Evolutionary conservation across 2,113 vertebrate species (phyloP).

Genomic region (Brachyistius frenatus): DNA sequence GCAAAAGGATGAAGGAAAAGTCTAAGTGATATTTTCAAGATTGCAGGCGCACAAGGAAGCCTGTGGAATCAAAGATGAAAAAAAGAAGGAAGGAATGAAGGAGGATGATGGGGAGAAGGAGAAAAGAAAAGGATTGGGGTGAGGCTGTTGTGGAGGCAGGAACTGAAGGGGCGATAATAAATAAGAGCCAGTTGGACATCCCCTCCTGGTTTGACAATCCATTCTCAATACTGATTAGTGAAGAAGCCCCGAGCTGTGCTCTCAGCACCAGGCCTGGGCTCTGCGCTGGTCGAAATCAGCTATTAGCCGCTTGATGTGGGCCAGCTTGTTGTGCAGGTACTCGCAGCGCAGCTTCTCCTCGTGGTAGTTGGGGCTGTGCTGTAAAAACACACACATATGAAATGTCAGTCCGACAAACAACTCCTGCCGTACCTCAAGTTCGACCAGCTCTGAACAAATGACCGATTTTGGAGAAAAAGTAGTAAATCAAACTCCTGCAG

Average conservation of each 20-base stretch:
- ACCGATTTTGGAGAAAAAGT: too few relatives aligned
- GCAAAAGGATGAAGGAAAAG: slow-evolving; percentile 42
- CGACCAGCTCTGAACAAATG: too few relatives aligned
- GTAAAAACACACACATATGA: slow-evolving; percentile 39
- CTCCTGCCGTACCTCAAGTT: too few relatives aligned
- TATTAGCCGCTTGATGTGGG: slow-evolving; percentile 92
- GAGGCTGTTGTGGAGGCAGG: slow-evolving; percentile 52
- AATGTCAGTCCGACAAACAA: not conserved
- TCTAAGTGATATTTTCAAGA: slow-evolving; percentile 54
- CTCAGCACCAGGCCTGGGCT: slow-evolving; percentile 84
- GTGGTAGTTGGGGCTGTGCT: slow-evolving; percentile 90
- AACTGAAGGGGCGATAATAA: slow-evolving; percentile 68
- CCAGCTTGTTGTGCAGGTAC: slow-evolving; percentile 93
- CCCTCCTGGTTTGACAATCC: slow-evolving; percentile 46
- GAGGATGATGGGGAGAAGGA: slow-evolving; percentile 17
- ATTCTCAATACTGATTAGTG: slow-evolving; percentile 72
- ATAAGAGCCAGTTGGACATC: slow-evolving; percentile 64
- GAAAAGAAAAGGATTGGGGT: slow-evolving; percentile 68
- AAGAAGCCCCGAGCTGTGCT: slow-evolving; percentile 38
- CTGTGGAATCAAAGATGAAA: slow-evolving; percentile 70
- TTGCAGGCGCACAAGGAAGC: slow-evolving; percentile 78
- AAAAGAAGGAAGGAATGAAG: slow-evolving; percentile 68
- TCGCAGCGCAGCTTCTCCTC: slow-evolving; percentile 90
- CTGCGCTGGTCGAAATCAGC: slow-evolving; percentile 88
- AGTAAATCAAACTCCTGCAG: too few relatives aligned